Conservation (phyloP, 2,113 vertebrate species). For the Ptilorrhoa leucosticta region DNA sequence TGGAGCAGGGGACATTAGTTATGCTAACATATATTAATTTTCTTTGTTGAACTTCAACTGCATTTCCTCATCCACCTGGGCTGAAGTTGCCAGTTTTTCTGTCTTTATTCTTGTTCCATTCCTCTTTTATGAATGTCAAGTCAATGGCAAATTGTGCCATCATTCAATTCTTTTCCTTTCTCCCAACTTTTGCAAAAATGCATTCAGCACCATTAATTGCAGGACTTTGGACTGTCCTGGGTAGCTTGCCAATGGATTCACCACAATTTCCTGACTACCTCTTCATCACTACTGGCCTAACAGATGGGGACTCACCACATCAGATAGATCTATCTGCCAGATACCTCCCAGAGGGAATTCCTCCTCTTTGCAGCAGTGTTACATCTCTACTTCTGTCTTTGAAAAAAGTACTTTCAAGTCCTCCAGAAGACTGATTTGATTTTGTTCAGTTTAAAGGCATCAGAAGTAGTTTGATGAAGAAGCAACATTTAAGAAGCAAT, state of each 20-base stretch:
- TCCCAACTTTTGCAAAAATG: not conserved
- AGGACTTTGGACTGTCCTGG: not conserved
- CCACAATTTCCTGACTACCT: not conserved
- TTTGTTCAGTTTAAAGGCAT: not conserved
- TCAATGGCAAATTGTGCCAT: not conserved
- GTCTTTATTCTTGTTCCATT: not conserved
- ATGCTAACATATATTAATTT: not conserved
- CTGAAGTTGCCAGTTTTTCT: not conserved
- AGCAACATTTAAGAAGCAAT: not conserved
- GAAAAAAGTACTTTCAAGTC: not conserved
- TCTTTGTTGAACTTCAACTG: not conserved
- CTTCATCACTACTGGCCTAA: not conserved
- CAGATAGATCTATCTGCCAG: not conserved
- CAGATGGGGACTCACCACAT: not conserved
- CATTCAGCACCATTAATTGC: not conserved
- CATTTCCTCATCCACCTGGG: not conserved
- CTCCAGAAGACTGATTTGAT: not conserved
- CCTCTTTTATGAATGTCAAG: not conserved
- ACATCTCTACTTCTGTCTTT: not conserved
- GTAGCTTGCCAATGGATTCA: not conserved
- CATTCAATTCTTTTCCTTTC: not conserved
- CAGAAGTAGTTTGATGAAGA: not conserved
- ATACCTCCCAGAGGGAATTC: not conserved
- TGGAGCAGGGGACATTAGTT: not conserved
- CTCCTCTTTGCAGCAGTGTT: not conserved